Evolutionary conservation across 2,797 vertebrate species (phyloP).

Genomic region (Tinamus major): DNA sequence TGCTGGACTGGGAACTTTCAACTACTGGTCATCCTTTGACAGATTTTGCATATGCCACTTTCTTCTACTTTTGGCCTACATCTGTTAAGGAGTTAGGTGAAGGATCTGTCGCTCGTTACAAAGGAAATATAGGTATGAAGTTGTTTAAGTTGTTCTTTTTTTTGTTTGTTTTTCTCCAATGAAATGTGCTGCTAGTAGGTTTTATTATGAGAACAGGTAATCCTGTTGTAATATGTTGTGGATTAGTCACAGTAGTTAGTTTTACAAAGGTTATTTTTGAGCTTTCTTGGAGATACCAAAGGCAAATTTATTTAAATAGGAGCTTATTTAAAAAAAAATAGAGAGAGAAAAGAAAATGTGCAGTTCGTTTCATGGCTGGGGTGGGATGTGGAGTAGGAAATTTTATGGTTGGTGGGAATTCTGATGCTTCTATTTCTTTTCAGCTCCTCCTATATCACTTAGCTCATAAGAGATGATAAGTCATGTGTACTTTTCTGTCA

Average conservation of each 20-base stretch:
- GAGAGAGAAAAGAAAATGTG: not conserved
- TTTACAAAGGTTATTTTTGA: not conserved
- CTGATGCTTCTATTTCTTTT: not conserved
- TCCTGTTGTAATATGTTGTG: not conserved
- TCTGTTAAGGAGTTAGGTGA: not conserved
- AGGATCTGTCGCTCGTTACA: slow-evolving; percentile 2
- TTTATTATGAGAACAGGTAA: not conserved
- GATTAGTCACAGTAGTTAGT: not conserved
- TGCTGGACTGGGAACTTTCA: slow-evolving; percentile 95
- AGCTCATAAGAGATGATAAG: not conserved
- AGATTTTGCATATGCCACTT: slow-evolving; percentile 87
- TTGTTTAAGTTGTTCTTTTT: too few species aligned
- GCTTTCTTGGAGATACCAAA: not conserved
- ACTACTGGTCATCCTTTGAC: slow-evolving; percentile 89
- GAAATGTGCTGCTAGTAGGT: not conserved
- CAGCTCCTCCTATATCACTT: not conserved
- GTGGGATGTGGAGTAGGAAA: not conserved
- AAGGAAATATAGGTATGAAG: slow-evolving; percentile 81
- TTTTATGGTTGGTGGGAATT: not conserved
- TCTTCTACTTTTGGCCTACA: slow-evolving; percentile 84
- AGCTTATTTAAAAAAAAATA: not conserved
- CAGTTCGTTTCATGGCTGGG: not conserved
- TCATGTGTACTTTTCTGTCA: not conserved
- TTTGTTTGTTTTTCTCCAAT: not conserved
- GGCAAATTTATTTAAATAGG: not conserved